Evolutionary conservation across 2,113 vertebrate genomes (phyloP).

Genomic region (Cyprinus carpio): DNA sequence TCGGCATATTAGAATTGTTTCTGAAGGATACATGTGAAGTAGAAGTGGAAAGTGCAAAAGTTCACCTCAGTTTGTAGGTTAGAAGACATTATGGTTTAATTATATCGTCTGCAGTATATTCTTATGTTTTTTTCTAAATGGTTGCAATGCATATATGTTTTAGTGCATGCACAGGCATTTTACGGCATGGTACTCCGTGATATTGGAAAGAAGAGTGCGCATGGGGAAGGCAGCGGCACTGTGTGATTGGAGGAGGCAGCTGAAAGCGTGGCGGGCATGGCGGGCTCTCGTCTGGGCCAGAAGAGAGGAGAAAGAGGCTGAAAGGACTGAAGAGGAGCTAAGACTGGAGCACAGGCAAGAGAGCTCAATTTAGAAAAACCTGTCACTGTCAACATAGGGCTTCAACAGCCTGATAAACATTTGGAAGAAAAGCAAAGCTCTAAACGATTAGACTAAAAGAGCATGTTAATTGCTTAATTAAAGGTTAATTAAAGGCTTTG

Average conservation of each 20-base stretch:
- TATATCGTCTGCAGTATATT: not conserved
- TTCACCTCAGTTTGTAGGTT: constrained; percentile 71
- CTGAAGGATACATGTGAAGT: not conserved
- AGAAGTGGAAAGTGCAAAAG: constrained; percentile 29
- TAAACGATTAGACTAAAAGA: not conserved
- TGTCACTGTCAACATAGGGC: not conserved
- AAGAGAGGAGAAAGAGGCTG: constrained; percentile 74
- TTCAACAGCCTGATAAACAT: not conserved
- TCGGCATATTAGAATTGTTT: not conserved
- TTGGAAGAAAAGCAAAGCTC: not conserved
- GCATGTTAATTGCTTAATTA: constrained; percentile 8
- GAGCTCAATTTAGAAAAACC: not conserved
- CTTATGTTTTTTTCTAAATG: not conserved
- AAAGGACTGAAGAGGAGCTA: constrained; percentile 76
- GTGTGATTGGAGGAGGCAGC: constrained; percentile 86
- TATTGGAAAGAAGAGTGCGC: constrained; percentile 80
- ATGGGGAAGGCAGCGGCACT: constrained; percentile 85
- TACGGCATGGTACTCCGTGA: constrained; percentile 85
- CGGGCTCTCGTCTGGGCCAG: constrained; percentile 77
- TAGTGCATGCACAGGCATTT: constrained; percentile 89
- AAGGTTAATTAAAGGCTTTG: not conserved
- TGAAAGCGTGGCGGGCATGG: constrained; percentile 85
- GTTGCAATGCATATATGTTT: constrained; percentile 23
- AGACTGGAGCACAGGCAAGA: constrained; percentile 84
- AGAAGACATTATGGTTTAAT: not conserved